Base-by-base conservation (phyloP, 2,797 vertebrate genomes). In the Anas acuta region DNA sequence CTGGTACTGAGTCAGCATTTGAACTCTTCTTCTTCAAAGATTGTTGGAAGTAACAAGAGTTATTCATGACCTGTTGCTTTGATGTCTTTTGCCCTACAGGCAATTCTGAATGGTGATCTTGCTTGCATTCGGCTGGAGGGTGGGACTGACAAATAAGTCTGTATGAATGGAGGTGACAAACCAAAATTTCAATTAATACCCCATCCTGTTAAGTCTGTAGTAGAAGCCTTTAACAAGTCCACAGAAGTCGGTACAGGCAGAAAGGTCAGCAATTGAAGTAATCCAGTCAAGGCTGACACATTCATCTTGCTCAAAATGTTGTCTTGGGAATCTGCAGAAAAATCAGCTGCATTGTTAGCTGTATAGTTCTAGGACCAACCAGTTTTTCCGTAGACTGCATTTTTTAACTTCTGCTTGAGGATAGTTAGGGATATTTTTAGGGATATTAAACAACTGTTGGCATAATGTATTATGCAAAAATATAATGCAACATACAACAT, bases 91-190 rank as follows among this genome's bases (percentile, higher is more conserved):
- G 41, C 21, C 37, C 26, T 76, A 6, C 10, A n/a, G 33, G 13
- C 4, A 56, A n/a, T 62, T 60, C 37, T 13, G 26, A 79, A 41
- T 0, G 0, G 23, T 84, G 74, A 30, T 14, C 54, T 92, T 79
- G 56, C 41, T 82, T 61, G 77, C 45, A 41, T 72, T 93, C 74
- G 62, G 49, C 41, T 47, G 62, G 41, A 82, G 62, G 47, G 37
- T 0, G 0, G 86, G 45, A 33, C 51, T 6, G 30, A 65, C 25
- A 58, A 78, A 54, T 0, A 1, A 39, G 13, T n/a, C 4, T 0
- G 20, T 62, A 5, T 0, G 0, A n/a, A 30, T 47, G 61, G 39
- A 77, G 30, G 39, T 32, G 76, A 25, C 61, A 22, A 1, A 5
- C 51, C 16, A 39, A 45, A 66, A 49, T 67, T 76, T 56, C 0